Evolutionary conservation across 2,113 vertebrate genomes (phyloP).

Genomic region (Tachysurus vachellii): DNA sequence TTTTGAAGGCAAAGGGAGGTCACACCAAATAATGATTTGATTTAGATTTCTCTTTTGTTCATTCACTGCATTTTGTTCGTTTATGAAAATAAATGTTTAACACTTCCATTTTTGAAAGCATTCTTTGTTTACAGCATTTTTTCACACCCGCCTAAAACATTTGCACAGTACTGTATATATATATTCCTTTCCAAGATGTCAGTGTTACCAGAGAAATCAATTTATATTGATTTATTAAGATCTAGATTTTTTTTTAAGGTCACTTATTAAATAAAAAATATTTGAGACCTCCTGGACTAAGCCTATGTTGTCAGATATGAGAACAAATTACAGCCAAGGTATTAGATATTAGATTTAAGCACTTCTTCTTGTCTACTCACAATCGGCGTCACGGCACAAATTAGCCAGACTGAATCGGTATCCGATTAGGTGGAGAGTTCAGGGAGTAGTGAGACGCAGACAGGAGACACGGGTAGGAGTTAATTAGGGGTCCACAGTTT

Average conservation of each 20-base stretch:
- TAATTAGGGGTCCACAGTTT: conserved; percentile 57
- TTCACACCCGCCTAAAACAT: too few species aligned
- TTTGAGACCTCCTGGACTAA: background rate
- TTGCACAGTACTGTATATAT: too few species aligned
- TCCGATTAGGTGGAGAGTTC: conserved; percentile 47
- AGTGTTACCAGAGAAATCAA: too few species aligned
- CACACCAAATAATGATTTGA: too few species aligned
- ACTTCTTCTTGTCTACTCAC: background rate
- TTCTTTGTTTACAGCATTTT: too few species aligned
- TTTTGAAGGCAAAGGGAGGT: too few species aligned
- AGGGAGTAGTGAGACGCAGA: conserved; percentile 54
- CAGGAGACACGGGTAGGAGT: conserved; percentile 38
- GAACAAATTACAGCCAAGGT: background rate
- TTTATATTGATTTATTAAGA: background rate
- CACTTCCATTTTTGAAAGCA: too few species aligned
- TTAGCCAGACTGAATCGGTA: conserved; percentile 38
- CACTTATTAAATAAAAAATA: background rate
- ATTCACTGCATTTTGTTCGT: too few species aligned
- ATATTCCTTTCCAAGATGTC: too few species aligned
- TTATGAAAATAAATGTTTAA: too few species aligned
- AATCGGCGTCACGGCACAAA: conserved; percentile 17
- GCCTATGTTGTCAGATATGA: background rate
- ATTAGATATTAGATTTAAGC: background rate
- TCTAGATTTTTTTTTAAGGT: background rate
- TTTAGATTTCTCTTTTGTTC: too few species aligned